Conservation (phyloP, 2,113 vertebrate species). For the Fulica atra region DNA sequence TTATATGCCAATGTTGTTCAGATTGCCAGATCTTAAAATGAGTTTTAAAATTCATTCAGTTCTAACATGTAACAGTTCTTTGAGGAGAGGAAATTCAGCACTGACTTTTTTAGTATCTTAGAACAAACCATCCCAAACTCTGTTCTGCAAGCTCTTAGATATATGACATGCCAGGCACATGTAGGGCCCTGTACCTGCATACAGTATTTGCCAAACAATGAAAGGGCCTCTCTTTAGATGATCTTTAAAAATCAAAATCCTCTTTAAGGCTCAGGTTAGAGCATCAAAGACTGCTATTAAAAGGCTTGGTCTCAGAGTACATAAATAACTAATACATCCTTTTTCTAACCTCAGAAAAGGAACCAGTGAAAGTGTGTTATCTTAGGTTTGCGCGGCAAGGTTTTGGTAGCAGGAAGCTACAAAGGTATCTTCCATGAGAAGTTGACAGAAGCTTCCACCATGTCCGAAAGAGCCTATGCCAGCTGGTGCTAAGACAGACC, state of each 20-base stretch:
- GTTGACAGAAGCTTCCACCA: no score
- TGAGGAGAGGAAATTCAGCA: background rate
- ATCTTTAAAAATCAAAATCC: background rate
- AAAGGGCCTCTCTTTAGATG: background rate
- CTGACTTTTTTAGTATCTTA: background rate
- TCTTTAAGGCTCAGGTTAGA: background rate
- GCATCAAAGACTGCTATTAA: background rate
- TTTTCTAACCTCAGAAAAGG: no score
- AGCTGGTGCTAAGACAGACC: no score
- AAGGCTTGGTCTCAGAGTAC: background rate
- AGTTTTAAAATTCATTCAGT: conserved; percentile 39
- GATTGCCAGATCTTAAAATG: conserved; percentile 40
- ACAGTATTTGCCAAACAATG: background rate
- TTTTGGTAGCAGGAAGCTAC: no score
- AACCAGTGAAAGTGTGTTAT: background rate
- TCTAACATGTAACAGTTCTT: background rate
- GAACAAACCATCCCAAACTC: background rate
- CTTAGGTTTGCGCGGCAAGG: no score
- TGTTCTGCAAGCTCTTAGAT: background rate
- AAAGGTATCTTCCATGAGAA: no score
- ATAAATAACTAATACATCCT: background rate
- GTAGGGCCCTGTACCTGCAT: background rate
- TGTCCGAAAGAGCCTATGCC: no score
- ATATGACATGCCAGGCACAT: background rate
- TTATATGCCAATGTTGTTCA: conserved; percentile 36